phyloP scores from a whole-genome alignment of 64 coral and sea anemone genomes.

The Montipora sp. region DNA sequence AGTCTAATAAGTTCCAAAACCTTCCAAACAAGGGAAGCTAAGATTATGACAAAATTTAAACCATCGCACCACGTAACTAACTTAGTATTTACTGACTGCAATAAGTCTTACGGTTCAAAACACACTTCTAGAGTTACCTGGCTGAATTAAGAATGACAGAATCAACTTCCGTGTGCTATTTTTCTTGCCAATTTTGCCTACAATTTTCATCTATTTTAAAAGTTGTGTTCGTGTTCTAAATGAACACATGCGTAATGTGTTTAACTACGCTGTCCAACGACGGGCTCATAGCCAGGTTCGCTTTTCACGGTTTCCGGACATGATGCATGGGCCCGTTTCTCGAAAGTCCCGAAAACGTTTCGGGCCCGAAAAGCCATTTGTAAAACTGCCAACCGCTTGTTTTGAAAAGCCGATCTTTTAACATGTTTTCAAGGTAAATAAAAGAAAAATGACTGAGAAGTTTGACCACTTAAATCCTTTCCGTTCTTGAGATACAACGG shows the following conservation, averaged over 20 bases:
- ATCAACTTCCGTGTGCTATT: neutral
- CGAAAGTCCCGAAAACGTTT: no score
- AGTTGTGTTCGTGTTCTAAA: neutral
- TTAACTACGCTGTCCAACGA: neutral
- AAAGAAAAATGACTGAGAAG: no score
- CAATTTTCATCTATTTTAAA: neutral
- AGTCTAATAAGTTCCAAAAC: neutral
- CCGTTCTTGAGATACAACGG: no score
- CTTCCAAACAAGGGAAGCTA: neutral
- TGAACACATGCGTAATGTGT: neutral
- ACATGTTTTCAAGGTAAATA: no score
- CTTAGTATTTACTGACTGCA: neutral
- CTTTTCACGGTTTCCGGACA: no score
- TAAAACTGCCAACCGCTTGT: no score
- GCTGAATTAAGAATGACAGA: neutral
- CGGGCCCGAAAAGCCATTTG: no score
- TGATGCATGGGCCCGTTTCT: no score
- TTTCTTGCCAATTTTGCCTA: neutral
- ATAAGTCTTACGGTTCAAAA: neutral
- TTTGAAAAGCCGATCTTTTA: no score
- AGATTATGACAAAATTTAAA: neutral
- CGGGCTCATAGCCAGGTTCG: neutral
- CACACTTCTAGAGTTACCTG: conserved; percentile 13
- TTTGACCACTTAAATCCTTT: no score
- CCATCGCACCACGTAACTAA: neutral